Conservation (phyloP, 2,888 invertebrate genomes). For the Caenorhabditis afra region DNA sequence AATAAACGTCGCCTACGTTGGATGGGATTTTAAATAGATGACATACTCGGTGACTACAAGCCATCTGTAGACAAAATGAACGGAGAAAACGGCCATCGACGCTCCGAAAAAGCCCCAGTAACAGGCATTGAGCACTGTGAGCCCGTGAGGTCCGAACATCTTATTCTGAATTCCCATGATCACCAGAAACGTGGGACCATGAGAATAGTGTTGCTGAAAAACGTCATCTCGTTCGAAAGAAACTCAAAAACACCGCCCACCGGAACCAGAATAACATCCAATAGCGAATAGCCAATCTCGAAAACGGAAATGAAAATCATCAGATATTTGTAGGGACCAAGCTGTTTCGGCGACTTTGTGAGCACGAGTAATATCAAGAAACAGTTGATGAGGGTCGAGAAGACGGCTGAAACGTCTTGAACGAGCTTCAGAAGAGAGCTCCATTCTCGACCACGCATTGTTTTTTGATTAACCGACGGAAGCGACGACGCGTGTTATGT, state of each 20-base stretch:
- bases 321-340: conserved; percentile 2
- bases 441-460: too few relatives aligned
- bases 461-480: too few relatives aligned
- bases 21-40: too few relatives aligned
- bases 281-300: neutral
- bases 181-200: too few relatives aligned
- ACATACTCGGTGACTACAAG: too few relatives aligned
- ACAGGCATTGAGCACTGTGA: conserved; percentile 5
- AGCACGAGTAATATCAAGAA: neutral
- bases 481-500: too few relatives aligned
- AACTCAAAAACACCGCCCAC: too few relatives aligned
- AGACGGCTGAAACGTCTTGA: neutral
- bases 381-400: neutral
- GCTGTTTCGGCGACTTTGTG: neutral
- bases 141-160: neutral
- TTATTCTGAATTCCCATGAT: too few relatives aligned
- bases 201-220: too few relatives aligned
- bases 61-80: conserved; percentile 44
- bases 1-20: too few relatives aligned
- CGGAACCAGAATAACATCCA: neutral
- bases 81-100: conserved; percentile 22
- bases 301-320: neutral
- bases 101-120: conserved; percentile 39
- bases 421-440: too few relatives aligned
- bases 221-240: too few relatives aligned